phyloP scores from a whole-genome alignment of 2,797 vertebrate genomes.

The Danio aesculapii region DNA sequence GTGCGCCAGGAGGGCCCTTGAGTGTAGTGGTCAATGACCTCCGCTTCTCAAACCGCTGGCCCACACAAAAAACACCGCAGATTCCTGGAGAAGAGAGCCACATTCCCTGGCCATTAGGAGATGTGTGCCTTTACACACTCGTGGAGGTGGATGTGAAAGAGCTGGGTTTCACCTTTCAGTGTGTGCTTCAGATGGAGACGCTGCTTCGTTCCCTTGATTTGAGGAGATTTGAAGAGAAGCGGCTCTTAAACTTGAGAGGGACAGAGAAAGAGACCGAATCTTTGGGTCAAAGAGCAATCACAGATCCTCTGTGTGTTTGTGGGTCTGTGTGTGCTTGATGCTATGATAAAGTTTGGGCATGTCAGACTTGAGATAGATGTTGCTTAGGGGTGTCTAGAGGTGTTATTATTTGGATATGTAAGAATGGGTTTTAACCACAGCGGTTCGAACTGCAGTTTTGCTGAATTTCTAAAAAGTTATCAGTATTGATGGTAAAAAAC shows the following conservation, averaged over 20 bases:
- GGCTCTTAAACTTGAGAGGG: slow-evolving; percentile 53
- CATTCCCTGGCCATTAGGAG: slow-evolving; percentile 48
- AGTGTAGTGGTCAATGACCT: slow-evolving; percentile 76
- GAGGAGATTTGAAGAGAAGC: slow-evolving; percentile 42
- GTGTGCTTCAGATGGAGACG: slow-evolving; percentile 28
- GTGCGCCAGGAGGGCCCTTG: slow-evolving; percentile 83
- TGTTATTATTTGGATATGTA: neutral
- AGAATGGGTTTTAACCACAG: too few relatives aligned
- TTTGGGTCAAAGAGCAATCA: slow-evolving; percentile 75
- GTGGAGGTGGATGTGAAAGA: slow-evolving; percentile 32
- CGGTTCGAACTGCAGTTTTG: too few relatives aligned
- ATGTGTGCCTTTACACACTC: slow-evolving; percentile 13
- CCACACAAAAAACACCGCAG: slow-evolving; percentile 77
- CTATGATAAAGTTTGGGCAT: neutral
- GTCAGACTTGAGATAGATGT: neutral
- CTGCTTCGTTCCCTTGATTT: slow-evolving; percentile 34
- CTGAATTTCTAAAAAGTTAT: too few relatives aligned
- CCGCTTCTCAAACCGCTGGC: slow-evolving; percentile 81
- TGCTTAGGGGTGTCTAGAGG: neutral
- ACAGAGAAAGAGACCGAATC: slow-evolving; percentile 60
- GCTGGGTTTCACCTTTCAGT: slow-evolving; percentile 15
- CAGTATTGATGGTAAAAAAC: too few relatives aligned
- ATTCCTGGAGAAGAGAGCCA: slow-evolving; percentile 68
- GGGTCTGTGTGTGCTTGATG: slow-evolving; percentile 74
- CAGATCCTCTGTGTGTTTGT: slow-evolving; percentile 71